Base-by-base conservation (phyloP, 2,888 invertebrate species). In the Acrobasis consociella region DNA sequence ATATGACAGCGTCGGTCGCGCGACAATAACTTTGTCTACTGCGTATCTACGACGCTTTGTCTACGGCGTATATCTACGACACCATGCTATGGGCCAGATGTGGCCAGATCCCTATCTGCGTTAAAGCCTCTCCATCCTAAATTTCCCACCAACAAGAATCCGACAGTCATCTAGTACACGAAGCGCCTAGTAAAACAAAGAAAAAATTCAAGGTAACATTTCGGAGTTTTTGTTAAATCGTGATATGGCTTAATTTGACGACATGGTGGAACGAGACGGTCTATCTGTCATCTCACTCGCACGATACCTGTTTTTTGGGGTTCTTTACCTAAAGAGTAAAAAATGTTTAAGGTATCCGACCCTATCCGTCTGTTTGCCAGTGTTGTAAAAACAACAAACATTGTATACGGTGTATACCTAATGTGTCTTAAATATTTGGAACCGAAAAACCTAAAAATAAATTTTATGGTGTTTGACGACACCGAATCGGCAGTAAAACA, bases 261-360 rank as follows among this genome's bases (percentile, higher is more conserved):
- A 61, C 37, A 16, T 15, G 50, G 2, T 11, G 9, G 52, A 53
- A 22, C 22, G 49, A 10, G 42, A 53, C 37, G 10, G 31, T 22
- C 22, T n/a, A 17, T 61, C 37, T 17, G 8, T 11, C 55, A 49
- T 62, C 53, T 56, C 50, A 38, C 38, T 75, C 71, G 67, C 72
- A 66, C 72, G 60, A 31, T 74, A 73, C 72, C 72, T 73, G 71
- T 60, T 68, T 68, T n/a, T 63, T 62, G 49, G 62, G 61, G 22
- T 53, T 60, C 58, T 63, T 55, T 71, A 72, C 69, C 69, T 70
- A 69, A 53, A 39, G 46, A 38, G 63, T 46, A 46, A 46, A 42
- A 42, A 46, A 46, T 11, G 42, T 42, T 31, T 5, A 31, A 31
- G 31, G 31, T 31, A 22, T 22, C 8, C 31, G 7, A 7, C 31